Conservation (phyloP, 1,140 invertebrate genomes). For the Eubasilissa regina region DNA sequence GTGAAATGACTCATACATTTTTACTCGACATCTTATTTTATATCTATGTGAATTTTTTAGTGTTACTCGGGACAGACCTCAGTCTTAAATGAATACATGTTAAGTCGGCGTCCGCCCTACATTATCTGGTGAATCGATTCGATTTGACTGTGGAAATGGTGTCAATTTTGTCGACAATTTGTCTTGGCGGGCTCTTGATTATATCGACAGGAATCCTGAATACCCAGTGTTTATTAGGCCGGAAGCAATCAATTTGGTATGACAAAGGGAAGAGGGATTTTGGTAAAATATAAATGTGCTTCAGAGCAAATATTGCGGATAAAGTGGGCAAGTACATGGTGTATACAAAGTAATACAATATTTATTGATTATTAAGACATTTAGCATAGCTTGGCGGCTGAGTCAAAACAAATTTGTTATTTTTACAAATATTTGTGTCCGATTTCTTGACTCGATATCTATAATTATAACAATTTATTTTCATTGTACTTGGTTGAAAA, state of each 20-base stretch:
- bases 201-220: conserved; percentile 35
- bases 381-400: no score
- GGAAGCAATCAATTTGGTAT: conserved; percentile 15
- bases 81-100: conserved; percentile 26
- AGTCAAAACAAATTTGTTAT: no score
- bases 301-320: neutral
- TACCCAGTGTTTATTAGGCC: conserved; percentile 32
- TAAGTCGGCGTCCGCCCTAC: conserved; percentile 13
- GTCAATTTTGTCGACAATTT: conserved; percentile 54
- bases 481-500: no score
- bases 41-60: neutral
- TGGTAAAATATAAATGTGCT: conserved; percentile 5
- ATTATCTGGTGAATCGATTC: conserved; percentile 43
- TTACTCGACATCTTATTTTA: neutral
- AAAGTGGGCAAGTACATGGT: neutral
- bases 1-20: neutral
- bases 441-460: no score
- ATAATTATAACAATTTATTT: no score
- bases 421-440: no score
- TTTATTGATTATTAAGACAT: no score
- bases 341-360: no score
- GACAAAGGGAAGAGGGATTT: neutral
- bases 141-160: conserved; percentile 44
- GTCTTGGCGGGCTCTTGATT: conserved; percentile 51
- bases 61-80: neutral